These are phyloP conservation scores for Choreutis nemorana DNA, from an alignment of 2,888 invertebrate species.

Conservation along the genomic window DNA sequence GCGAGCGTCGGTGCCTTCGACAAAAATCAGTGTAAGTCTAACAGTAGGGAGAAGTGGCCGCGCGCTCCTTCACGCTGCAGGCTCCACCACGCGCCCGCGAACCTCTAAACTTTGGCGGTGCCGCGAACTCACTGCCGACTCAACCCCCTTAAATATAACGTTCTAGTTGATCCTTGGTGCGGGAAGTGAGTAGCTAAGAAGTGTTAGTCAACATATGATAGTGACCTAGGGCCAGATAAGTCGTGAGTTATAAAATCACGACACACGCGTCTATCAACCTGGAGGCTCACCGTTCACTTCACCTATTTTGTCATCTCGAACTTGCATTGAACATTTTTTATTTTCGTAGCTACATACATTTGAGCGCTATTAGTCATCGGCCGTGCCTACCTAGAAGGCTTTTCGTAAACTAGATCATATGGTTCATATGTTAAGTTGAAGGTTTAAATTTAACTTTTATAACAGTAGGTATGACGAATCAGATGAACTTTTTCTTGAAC, in stretches of 20 bases:
- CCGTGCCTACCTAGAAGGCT: too few relatives aligned
- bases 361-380: conserved; percentile 33
- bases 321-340: conserved; percentile 31
- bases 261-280: conserved; percentile 23
- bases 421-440: too few relatives aligned
- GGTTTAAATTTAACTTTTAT: too few relatives aligned
- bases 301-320: conserved; percentile 45
- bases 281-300: conserved; percentile 60
- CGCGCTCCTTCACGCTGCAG: conserved; percentile 26
- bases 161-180: conserved; percentile 26
- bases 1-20: conserved; percentile 54
- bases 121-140: conserved; percentile 6
- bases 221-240: conserved; percentile 42
- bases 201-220: conserved; percentile 60
- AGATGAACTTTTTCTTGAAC: too few relatives aligned
- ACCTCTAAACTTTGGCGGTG: conserved; percentile 15
- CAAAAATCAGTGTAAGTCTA: conserved; percentile 64
- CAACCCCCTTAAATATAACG: not conserved
- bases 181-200: conserved; percentile 44
- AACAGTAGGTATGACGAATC: too few relatives aligned
- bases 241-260: conserved; percentile 38
- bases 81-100: conserved; percentile 17
- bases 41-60: conserved; percentile 50
- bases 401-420: too few relatives aligned
- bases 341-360: conserved; percentile 30